phyloP scores from a whole-genome alignment of 1,140 invertebrate genomes.

The Calosoma granatense region DNA sequence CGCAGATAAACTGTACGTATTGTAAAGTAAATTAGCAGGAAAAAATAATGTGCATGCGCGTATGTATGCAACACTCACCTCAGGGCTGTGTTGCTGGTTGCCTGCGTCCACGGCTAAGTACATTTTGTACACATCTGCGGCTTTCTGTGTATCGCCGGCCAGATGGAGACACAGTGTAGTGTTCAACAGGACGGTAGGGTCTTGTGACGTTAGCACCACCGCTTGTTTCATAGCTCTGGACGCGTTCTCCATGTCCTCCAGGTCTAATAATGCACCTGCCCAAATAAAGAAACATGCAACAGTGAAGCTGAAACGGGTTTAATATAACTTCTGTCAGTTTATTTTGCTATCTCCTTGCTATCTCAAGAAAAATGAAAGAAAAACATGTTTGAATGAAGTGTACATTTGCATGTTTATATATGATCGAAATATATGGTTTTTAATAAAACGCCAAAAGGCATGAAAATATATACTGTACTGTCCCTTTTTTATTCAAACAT shows the following conservation, averaged over 20 bases:
- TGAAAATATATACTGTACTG: too few species aligned
- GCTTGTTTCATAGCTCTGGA: slow-evolving; percentile 33
- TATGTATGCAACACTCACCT: too few species aligned
- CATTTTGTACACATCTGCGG: too few species aligned
- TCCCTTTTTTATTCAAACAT: too few species aligned
- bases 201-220: slow-evolving; percentile 22
- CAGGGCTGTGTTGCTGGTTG: too few species aligned
- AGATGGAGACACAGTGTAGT: slow-evolving; percentile 19
- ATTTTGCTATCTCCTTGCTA: neutral
- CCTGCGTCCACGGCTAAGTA: too few species aligned
- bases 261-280: slow-evolving; percentile 34
- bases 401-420: too few species aligned
- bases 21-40: too few species aligned
- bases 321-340: neutral
- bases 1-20: too few species aligned
- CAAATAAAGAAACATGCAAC: neutral
- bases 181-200: slow-evolving; percentile 24
- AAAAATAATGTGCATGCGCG: too few species aligned
- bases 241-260: slow-evolving; percentile 38
- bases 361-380: neutral
- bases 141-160: slow-evolving; percentile 28
- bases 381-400: neutral
- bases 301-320: neutral
- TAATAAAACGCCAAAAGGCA: neutral
- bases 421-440: too few species aligned